Evolutionary conservation across 1,140 invertebrate species (phyloP).

Genomic region (Globodera rostochiensis): DNA sequence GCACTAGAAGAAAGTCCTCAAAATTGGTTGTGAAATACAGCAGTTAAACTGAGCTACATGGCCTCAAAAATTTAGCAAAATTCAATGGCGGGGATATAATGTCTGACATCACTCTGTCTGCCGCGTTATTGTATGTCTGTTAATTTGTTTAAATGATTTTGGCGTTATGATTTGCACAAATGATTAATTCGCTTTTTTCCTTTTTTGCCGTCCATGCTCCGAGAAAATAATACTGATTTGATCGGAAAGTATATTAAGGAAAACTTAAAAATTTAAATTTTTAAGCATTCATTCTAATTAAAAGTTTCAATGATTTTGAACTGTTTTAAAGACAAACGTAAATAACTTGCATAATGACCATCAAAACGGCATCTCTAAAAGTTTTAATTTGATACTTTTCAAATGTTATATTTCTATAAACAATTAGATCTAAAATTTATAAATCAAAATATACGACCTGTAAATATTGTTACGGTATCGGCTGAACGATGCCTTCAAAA

Average conservation of each 20-base stretch:
- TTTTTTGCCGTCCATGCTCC: no score
- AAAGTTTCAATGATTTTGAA: background rate
- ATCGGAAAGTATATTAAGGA: no score
- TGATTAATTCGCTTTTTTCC: no score
- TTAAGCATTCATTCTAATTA: background rate
- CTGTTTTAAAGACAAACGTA: constrained; percentile 16
- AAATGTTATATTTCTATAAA: background rate
- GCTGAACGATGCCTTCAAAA: constrained; percentile 49
- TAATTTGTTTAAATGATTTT: no score
- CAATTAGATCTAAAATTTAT: background rate
- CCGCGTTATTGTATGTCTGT: no score
- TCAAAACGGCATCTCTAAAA: constrained; percentile 55
- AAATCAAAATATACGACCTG: background rate
- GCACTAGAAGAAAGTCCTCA: background rate
- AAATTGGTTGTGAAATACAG: background rate
- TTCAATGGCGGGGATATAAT: no score
- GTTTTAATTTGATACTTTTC: background rate
- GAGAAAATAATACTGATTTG: no score
- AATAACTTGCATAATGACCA: constrained; percentile 22
- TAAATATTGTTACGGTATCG: constrained; percentile 62
- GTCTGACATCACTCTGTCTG: no score
- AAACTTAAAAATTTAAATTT: background rate
- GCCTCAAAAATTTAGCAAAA: no score
- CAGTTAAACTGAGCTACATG: no score
- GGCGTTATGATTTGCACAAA: no score